These are phyloP conservation scores for Tragelaphus eurycerus DNA, from an alignment of 2,797 vertebrate genomes.

Conservation along the genomic window DNA sequence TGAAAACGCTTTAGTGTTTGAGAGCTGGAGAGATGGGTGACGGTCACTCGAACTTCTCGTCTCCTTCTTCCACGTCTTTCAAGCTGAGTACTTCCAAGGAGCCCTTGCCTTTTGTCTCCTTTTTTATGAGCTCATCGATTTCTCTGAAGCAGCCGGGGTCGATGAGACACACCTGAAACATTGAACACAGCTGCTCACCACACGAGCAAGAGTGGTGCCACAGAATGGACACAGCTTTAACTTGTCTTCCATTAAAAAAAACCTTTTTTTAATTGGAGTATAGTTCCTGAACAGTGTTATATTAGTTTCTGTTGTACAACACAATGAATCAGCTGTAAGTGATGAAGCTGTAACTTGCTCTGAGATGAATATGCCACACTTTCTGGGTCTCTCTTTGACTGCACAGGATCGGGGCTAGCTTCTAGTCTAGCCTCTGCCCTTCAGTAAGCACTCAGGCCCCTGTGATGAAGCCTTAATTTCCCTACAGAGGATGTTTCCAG, in stretches of 20 bases:
- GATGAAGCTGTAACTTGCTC: conserved; percentile 81
- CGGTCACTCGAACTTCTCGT: conserved; percentile 91
- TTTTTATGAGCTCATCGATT: conserved; percentile 96
- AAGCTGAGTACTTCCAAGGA: conserved; percentile 94
- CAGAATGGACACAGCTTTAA: conserved; percentile 81
- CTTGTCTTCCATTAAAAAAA: background rate
- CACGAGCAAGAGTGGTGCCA: rapidly evolving
- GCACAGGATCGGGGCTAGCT: background rate
- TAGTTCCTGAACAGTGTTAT: background rate
- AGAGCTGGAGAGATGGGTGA: background rate
- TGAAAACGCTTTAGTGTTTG: background rate
- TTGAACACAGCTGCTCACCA: background rate
- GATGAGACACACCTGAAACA: conserved; percentile 92
- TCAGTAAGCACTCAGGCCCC: background rate
- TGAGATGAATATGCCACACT: background rate
- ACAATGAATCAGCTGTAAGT: background rate
- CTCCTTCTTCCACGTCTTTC: conserved; percentile 98
- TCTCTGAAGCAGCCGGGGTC: conserved; percentile 98
- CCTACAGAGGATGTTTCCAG: background rate
- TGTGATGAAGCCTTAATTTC: background rate
- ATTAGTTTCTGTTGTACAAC: background rate
- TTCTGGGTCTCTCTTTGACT: background rate
- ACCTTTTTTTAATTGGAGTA: background rate
- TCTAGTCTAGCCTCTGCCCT: background rate
- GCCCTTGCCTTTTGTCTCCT: conserved; percentile 94